phyloP scores from a whole-genome alignment of 2,888 invertebrate genomes.

The Amphiduros pacificus region DNA sequence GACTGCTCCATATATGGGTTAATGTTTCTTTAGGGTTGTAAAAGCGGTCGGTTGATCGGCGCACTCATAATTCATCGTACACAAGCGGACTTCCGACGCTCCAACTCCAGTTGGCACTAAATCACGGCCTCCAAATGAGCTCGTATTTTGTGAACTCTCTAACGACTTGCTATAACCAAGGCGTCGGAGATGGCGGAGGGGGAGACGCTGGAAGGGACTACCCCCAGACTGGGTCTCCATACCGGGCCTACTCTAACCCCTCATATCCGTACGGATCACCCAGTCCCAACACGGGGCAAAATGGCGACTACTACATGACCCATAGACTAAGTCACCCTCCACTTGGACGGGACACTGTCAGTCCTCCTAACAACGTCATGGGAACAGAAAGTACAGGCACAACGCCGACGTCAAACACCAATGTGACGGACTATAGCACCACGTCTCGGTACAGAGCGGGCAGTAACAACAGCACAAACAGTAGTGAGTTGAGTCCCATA shows the following conservation, averaged over 20 bases:
- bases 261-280: slow-evolving; percentile 16
- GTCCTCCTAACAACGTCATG: slow-evolving; percentile 10
- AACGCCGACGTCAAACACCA: neutral
- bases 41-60: slow-evolving; percentile 23
- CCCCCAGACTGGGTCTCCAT: slow-evolving; percentile 15
- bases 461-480: slow-evolving; percentile 28
- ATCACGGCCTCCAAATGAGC: slow-evolving; percentile 19
- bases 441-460: no score
- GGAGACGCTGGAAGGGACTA: slow-evolving; percentile 14
- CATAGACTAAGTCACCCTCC: slow-evolving; percentile 23
- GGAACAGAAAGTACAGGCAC: neutral
- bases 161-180: slow-evolving; percentile 23
- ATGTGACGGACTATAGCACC: slow-evolving; percentile 23
- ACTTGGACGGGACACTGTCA: slow-evolving; percentile 6
- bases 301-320: slow-evolving; percentile 22
- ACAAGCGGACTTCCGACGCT: neutral
- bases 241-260: slow-evolving; percentile 3
- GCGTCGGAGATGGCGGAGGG: slow-evolving; percentile 20
- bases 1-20: slow-evolving; percentile 28
- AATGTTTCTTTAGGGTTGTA: slow-evolving; percentile 32
- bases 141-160: slow-evolving; percentile 30
- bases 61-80: slow-evolving; percentile 25
- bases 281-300: slow-evolving; percentile 1
- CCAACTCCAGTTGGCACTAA: no score
- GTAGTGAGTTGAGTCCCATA: slow-evolving; percentile 12